A percentile compares a stretch with the other conserved stretches of the same genome.
phyloP scores from a whole-genome alignment of 2,888 invertebrate species.

The Platycheirus rosarum region DNA sequence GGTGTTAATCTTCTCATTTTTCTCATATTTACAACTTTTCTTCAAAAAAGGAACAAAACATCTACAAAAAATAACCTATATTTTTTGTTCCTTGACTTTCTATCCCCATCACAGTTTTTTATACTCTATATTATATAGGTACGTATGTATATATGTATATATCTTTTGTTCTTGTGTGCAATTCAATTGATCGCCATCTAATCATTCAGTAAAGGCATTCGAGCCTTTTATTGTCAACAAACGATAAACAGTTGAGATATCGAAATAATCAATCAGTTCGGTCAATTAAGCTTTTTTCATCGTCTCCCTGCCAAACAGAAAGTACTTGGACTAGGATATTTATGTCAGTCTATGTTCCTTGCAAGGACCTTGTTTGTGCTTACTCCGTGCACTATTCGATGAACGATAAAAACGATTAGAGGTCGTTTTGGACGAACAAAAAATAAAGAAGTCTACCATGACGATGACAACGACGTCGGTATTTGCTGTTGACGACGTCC shows the following conservation, averaged over 20 bases:
- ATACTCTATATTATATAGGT: too few species aligned
- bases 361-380: slow-evolving; percentile 23
- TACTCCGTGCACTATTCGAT: slow-evolving; percentile 42
- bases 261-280: slow-evolving; percentile 74
- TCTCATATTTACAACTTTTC: too few species aligned
- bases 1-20: too few species aligned
- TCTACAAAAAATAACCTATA: too few species aligned
- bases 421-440: slow-evolving; percentile 46
- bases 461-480: slow-evolving; percentile 36
- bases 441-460: slow-evolving; percentile 51
- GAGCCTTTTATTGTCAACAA: slow-evolving; percentile 74
- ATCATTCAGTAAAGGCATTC: slow-evolving; percentile 69
- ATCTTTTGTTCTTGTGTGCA: slow-evolving; percentile 48
- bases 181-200: slow-evolving; percentile 67
- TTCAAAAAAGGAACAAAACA: too few species aligned
- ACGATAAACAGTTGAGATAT: slow-evolving; percentile 74
- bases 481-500: slow-evolving; percentile 53
- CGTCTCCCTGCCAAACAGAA: not conserved
- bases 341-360: slow-evolving; percentile 16
- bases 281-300: slow-evolving; percentile 69
- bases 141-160: too few species aligned
- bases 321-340: slow-evolving; percentile 5
- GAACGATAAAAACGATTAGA: slow-evolving; percentile 71
- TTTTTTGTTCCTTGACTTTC: too few species aligned
- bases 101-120: too few species aligned